phyloP scores from a whole-genome alignment of 2,888 invertebrate species.

The Fissipunctia ypsillon region DNA sequence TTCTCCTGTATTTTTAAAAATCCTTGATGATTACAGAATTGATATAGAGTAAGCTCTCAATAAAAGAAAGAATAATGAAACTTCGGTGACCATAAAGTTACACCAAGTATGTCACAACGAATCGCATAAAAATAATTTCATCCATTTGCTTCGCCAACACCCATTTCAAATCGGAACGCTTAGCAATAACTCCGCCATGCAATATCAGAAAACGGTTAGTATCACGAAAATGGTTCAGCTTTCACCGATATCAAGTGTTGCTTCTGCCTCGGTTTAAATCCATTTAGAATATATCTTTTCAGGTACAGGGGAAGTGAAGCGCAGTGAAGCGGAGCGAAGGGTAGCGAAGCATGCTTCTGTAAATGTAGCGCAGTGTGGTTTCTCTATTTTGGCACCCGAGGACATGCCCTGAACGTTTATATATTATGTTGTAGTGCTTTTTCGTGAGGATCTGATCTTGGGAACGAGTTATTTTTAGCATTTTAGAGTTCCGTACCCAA shows the following conservation, averaged over 20 bases:
- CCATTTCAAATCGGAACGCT: slow-evolving; percentile 50
- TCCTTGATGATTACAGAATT: background rate
- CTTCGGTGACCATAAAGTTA: slow-evolving; percentile 4
- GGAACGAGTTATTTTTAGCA: background rate
- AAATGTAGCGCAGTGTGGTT: slow-evolving; percentile 52
- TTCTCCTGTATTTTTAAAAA: background rate
- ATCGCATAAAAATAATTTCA: slow-evolving; percentile 41
- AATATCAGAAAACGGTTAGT: slow-evolving; percentile 66
- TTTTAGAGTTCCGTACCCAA: too few species aligned
- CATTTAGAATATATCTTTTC: slow-evolving; percentile 68
- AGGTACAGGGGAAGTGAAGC: slow-evolving; percentile 52
- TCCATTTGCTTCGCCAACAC: slow-evolving; percentile 46
- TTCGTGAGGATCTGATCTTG: background rate
- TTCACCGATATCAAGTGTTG: slow-evolving; percentile 65
- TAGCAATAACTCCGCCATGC: slow-evolving; percentile 59
- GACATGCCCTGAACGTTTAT: slow-evolving; percentile 26
- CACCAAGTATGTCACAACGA: background rate
- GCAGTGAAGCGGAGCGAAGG: slow-evolving; percentile 30
- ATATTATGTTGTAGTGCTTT: slow-evolving; percentile 1
- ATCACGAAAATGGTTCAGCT: slow-evolving; percentile 63
- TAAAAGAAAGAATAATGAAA: background rate
- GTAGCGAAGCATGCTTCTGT: slow-evolving; percentile 40
- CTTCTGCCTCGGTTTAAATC: slow-evolving; percentile 63
- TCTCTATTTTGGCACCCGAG: slow-evolving; percentile 46
- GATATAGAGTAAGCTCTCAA: background rate